Conservation (phyloP, 1,140 invertebrate species). For the Magallana angulata region DNA sequence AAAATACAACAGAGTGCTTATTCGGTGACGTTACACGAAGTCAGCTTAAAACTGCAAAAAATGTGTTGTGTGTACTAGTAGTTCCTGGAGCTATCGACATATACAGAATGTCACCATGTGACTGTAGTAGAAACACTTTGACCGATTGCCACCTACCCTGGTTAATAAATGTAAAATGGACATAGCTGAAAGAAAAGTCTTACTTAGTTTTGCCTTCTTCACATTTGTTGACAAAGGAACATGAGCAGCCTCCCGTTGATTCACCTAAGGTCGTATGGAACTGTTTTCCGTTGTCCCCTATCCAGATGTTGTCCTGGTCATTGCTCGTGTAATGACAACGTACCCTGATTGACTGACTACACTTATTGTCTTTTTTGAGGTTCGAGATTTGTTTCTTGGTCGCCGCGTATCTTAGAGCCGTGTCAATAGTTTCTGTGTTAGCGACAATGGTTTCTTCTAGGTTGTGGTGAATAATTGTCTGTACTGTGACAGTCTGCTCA, state of each 20-base stretch:
- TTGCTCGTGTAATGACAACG: constrained; percentile 38
- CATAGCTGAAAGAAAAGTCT: not conserved
- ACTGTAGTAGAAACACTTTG: too few relatives aligned
- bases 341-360: constrained; percentile 28
- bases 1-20: too few relatives aligned
- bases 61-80: too few relatives aligned
- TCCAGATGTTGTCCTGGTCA: not conserved
- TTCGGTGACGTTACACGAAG: too few relatives aligned
- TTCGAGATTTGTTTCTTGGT: constrained; percentile 21
- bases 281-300: not conserved
- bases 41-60: too few relatives aligned
- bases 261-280: not conserved
- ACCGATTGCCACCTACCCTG: too few relatives aligned
- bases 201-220: constrained; percentile 35
- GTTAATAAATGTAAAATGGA: too few relatives aligned
- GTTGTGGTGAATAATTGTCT: constrained; percentile 45
- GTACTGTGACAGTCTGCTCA: not conserved
- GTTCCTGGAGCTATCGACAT: too few relatives aligned
- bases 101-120: too few relatives aligned
- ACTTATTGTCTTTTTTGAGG: constrained; percentile 31
- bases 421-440: not conserved
- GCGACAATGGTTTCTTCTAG: constrained; percentile 29
- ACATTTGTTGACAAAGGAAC: constrained; percentile 47
- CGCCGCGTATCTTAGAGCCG: not conserved
- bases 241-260: constrained; percentile 15